Evolutionary conservation across 2,797 vertebrate genomes (phyloP), one percentile per base, ranked within the genome.

Genomic region (Aeoliscus strigatus): DNA sequence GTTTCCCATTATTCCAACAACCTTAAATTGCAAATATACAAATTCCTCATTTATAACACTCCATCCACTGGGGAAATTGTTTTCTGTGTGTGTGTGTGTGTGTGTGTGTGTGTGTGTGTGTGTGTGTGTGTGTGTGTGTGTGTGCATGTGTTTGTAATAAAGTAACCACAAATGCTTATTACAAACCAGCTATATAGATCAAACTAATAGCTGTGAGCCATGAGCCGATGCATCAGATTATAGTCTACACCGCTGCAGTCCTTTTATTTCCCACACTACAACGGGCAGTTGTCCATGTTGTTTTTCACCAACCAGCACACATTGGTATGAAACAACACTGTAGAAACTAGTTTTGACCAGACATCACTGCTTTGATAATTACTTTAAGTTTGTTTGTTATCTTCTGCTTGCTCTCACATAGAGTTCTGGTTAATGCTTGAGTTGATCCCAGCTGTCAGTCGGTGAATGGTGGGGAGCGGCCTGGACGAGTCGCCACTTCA

Each of bases 21-120:
- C n/a, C 44, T 36, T 36, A 21, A 55, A 39, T 10, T 49, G 7
- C 36, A 60, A 55, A 55, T 37, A 14, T 11, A 26, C 2, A 31
- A 3, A 16, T 45, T 25, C 11, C 6, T 42, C n/a, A 39, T 33
- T 41, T 29, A n/a, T 5, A 34, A 36, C 7, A 36, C 11, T 24
- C 5, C 12, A 4, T 11, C 8, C 3, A 3, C n/a, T 13, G 9
- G 15, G 36, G 4, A 8, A 15, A 21, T 3, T 4, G 9, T 9
- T 27, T 9, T 27, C 3, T 27, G 26, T 27, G 26, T 27, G 26
- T 27, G 8, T 9, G 26, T 27, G 26, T 27, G 26, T 9, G 18
- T 21, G 8, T 8, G 9, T 40, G 9, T 33, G 3, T 24, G 18
- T 21, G 8, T 8, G 9, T 40, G 9, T 33, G 3, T 27, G 26